Percentiles rank a stretch among this genome's conserved stretches.
Conservation (phyloP, 1,140 invertebrate species). For the Drosophila tropicalis region DNA sequence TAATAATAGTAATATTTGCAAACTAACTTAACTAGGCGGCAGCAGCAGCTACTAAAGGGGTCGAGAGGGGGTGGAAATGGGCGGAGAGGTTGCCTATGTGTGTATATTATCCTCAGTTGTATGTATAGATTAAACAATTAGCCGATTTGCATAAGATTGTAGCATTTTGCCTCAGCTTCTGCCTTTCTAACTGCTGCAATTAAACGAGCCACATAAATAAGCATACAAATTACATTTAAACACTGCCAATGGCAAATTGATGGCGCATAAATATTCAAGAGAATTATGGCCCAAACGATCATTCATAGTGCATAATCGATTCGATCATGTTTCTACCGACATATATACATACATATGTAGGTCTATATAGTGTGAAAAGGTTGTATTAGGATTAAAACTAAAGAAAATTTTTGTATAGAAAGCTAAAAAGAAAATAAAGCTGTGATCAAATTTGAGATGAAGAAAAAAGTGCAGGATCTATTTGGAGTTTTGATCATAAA, state of each 20-base stretch:
- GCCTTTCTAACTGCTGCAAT: conserved; percentile 1
- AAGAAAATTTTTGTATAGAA: too few relatives aligned
- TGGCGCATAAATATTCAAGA: conserved; percentile 48
- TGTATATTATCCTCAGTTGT: neutral
- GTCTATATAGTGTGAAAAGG: neutral
- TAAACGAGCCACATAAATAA: conserved; percentile 36
- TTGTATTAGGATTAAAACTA: too few relatives aligned
- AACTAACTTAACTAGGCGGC: neutral
- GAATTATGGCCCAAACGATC: conserved; percentile 26
- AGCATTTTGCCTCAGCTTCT: conserved; percentile 9
- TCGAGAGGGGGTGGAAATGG: neutral
- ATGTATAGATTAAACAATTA: conserved; percentile 8
- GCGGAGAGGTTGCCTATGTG: neutral
- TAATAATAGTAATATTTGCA: conserved; percentile 44
- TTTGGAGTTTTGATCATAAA: neutral
- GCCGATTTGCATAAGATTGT: conserved; percentile 41
- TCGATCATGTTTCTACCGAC: neutral
- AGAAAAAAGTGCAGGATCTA: neutral
- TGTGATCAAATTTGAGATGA: too few relatives aligned
- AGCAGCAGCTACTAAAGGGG: neutral
- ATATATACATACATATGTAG: too few relatives aligned
- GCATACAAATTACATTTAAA: conserved; percentile 5
- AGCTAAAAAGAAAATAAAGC: too few relatives aligned
- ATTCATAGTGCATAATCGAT: neutral
- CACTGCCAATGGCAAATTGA: conserved; percentile 38